A percentile compares a stretch with the other conserved stretches of the same genome.
These are phyloP conservation scores for Penaeus japonicus DNA, from an alignment of 1,140 invertebrate species.

Conservation along the genomic window DNA sequence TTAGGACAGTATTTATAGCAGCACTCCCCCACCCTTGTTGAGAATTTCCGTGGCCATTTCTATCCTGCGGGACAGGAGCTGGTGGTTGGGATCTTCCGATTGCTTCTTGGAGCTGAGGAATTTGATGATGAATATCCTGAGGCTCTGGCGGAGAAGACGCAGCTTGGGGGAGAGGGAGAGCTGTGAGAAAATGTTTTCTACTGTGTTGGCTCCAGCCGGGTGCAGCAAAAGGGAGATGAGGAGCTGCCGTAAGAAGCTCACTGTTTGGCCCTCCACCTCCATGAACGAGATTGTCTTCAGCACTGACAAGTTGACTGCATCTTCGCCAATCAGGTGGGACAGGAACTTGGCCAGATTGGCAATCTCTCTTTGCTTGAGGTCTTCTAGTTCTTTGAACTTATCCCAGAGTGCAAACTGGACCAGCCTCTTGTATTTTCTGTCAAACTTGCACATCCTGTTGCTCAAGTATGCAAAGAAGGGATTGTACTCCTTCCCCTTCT, in stretches of 20 bases:
- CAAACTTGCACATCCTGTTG: constrained; percentile 46
- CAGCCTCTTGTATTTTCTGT: constrained; percentile 68
- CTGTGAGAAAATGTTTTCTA: constrained; percentile 17
- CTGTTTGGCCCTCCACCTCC: constrained; percentile 76
- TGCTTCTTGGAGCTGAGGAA: constrained; percentile 38
- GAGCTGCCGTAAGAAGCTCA: constrained; percentile 76
- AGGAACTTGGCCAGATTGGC: constrained; percentile 83
- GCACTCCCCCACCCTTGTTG: constrained; percentile 4
- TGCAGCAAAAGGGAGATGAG: constrained; percentile 74
- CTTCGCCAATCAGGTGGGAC: constrained; percentile 80
- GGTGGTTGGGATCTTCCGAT: background rate
- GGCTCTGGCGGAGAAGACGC: constrained; percentile 20
- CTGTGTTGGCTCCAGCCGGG: constrained; percentile 62
- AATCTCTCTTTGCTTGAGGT: constrained; percentile 71
- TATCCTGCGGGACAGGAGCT: constrained; percentile 25
- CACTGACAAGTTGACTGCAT: constrained; percentile 81
- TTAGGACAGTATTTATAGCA: too few species aligned
- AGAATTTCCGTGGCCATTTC: background rate
- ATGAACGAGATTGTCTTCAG: constrained; percentile 87
- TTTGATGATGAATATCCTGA: constrained; percentile 39
- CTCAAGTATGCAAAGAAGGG: constrained; percentile 80
- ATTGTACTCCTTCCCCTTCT: constrained; percentile 87
- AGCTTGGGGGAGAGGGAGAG: constrained; percentile 20
- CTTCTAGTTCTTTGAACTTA: constrained; percentile 82
- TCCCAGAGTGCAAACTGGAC: constrained; percentile 93